Evolutionary conservation across 1,140 invertebrate species (phyloP).

Genomic region (Dolichoris vasculosae): DNA sequence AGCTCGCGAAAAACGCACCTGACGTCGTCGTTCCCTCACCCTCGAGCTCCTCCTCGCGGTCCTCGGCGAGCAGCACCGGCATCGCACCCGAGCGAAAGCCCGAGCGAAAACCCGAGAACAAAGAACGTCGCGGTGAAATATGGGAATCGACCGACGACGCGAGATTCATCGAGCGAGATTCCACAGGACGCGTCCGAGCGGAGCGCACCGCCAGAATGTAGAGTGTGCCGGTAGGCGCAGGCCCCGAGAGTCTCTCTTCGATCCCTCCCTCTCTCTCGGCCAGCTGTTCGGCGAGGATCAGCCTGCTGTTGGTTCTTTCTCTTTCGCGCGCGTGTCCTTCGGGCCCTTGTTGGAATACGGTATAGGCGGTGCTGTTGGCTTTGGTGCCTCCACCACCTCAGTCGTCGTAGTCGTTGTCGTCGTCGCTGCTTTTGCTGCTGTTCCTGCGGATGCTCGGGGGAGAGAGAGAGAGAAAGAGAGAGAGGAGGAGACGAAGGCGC

Average conservation of each 20-base stretch:
- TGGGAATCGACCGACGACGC: background rate
- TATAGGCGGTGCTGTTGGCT: background rate
- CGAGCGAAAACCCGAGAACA: background rate
- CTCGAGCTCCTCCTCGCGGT: background rate
- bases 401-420: no score
- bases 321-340: background rate
- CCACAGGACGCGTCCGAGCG: conserved; percentile 7
- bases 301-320: conserved; percentile 12
- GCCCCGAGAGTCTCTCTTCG: background rate
- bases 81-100: background rate
- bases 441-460: background rate
- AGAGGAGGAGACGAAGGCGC: background rate
- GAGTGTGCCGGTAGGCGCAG: conserved; percentile 53
- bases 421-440: background rate
- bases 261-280: background rate
- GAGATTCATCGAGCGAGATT: no score
- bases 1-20: no score
- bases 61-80: background rate
- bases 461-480: background rate
- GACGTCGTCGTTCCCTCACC: background rate
- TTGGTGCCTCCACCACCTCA: no score
- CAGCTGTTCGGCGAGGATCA: conserved; percentile 26
- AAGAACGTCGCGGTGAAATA: conserved; percentile 5
- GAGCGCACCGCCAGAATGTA: conserved; percentile 7
- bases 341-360: conserved; percentile 9